Conservation (phyloP, 2,888 invertebrate genomes). For the Linyphia triangularis region DNA sequence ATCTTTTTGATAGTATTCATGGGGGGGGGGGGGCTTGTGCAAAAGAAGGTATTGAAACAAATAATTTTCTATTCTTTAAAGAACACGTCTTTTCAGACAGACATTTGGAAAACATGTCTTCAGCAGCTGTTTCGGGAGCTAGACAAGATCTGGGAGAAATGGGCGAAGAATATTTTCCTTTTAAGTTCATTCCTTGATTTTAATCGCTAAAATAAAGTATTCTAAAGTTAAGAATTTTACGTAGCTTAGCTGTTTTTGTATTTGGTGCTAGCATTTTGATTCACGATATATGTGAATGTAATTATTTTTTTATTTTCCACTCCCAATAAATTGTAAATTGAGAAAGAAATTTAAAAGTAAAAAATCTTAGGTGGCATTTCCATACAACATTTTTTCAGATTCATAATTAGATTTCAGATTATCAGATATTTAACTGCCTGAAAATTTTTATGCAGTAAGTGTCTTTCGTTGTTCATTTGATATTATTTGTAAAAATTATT, state of each 20-base stretch:
- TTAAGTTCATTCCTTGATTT: not conserved
- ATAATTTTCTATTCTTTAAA: constrained; percentile 58
- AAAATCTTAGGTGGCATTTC: no score
- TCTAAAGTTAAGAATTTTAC: not conserved
- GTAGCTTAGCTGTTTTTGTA: not conserved
- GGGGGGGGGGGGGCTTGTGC: not conserved
- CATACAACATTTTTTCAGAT: no score
- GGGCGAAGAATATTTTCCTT: constrained; percentile 10
- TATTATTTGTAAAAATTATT: no score
- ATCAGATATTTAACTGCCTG: no score
- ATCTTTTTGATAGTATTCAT: constrained; percentile 63
- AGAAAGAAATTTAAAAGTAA: no score
- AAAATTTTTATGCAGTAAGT: no score
- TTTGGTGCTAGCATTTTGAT: not conserved
- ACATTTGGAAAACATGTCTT: constrained; percentile 57
- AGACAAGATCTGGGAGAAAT: constrained; percentile 28
- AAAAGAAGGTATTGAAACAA: constrained; percentile 58
- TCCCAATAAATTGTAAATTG: no score
- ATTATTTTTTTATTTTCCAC: no score
- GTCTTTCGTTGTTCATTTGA: no score
- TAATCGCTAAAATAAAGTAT: constrained; percentile 3
- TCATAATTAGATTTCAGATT: no score
- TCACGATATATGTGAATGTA: no score
- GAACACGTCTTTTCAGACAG: constrained; percentile 39
- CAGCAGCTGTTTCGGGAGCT: constrained; percentile 46